A percentile compares a stretch with the other conserved stretches of the same genome.
Evolutionary conservation across 2,113 vertebrate genomes (phyloP).

Genomic region (Proterorhinus semilunaris): DNA sequence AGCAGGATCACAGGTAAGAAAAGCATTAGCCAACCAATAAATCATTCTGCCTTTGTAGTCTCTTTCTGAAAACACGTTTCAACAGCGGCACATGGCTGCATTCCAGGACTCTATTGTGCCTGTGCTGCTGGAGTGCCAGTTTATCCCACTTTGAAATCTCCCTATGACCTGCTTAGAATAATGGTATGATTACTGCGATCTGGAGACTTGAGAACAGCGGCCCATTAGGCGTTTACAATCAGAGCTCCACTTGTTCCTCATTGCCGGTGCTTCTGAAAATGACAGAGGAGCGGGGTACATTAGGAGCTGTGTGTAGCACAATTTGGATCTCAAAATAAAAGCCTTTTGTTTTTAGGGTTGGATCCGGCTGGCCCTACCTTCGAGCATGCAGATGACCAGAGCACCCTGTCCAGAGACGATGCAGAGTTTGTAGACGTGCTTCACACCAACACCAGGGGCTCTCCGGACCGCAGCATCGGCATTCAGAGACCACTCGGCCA

Average conservation of each 20-base stretch:
- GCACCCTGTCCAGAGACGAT: constrained; percentile 88
- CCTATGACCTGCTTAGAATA: constrained; percentile 52
- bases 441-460: constrained; percentile 94
- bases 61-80: not conserved
- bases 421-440: constrained; percentile 95
- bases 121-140: constrained; percentile 19
- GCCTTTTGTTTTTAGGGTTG: constrained; percentile 76
- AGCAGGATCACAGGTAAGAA: constrained; percentile 95
- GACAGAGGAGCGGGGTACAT: constrained; percentile 3
- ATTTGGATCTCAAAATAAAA: not conserved
- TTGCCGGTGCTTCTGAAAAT: constrained; percentile 14
- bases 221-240: constrained; percentile 22
- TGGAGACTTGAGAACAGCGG: not conserved
- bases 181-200: constrained; percentile 30
- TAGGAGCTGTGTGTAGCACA: not conserved
- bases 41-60: not conserved
- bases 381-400: constrained; percentile 87
- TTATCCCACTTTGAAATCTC: constrained; percentile 38
- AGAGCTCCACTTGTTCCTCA: constrained; percentile 22
- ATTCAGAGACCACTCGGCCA: constrained; percentile 96
- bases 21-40: not conserved
- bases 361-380: constrained; percentile 96
- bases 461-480: constrained; percentile 93
- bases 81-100: not conserved
- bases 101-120: constrained; percentile 28